Evolutionary conservation across 1,140 invertebrate species (phyloP), one percentile per base, ranked within the genome.

Genomic region (Eufriesea mexicana): DNA sequence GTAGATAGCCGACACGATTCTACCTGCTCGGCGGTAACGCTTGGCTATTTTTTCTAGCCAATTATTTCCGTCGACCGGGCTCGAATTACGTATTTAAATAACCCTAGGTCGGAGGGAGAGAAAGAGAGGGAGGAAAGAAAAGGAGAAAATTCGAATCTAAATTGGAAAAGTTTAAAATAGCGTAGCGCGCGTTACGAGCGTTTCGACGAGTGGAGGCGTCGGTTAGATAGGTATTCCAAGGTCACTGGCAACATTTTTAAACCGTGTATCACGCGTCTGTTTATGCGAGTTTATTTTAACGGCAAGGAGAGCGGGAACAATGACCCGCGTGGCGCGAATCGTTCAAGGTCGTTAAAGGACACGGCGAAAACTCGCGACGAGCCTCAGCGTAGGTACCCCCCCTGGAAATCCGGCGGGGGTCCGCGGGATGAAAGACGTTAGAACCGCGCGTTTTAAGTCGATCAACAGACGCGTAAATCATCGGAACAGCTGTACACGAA

Each of bases 171-270:
- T 42, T 42, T 10, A 2, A 64, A 12, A 20, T n/a, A n/a, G 0
- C 23, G 23, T 28, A 10, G 35, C 9, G 8, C 7, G 10, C 9
- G 20, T 2, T 66, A 66, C 16, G 14, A n/a, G 1, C 12, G 67
- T 47, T 72, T 42, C 7, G 14, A 42, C 5, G 70, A 54, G 70
- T 18, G 70, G 51, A 25, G 25, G 20, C 51, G 51, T 55, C 14
- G 28, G 20, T 8, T 23, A 47, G n/a, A 6, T 16, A 42, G 70
- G 28, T 20, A 42, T 35, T 0, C 20, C 25, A 72, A 72, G 70
- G 70, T 28, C 49, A 54, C 18, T 23, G 68, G 1, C 51, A 55
- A 42, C 70, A n/a, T 72, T 72, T 72, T 42, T n/a, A 72, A 72
- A 25, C 28, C 28, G 23, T 42, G 28, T 25, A 6, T 72, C 70